phyloP scores from a whole-genome alignment of 2,888 invertebrate genomes.

The Nineta flava region DNA sequence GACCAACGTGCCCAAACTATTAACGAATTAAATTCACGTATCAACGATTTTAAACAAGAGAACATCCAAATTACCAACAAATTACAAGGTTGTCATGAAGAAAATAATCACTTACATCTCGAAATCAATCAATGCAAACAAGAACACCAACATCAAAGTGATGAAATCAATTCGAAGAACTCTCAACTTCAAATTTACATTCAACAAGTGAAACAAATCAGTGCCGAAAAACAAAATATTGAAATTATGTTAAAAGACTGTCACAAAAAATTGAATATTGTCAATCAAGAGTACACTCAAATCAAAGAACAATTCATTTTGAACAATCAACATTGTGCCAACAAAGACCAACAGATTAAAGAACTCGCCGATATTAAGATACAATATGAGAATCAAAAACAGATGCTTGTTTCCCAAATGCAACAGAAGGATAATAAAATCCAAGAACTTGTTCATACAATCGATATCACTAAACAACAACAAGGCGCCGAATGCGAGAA shows the following conservation, averaged over 20 bases:
- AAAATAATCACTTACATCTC: not conserved
- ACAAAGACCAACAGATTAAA: not conserved
- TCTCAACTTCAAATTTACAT: not conserved
- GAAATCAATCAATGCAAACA: too few relatives aligned
- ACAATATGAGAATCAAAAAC: conserved; percentile 23
- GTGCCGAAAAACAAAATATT: too few relatives aligned
- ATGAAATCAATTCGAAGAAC: too few relatives aligned
- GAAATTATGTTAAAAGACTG: conserved; percentile 18
- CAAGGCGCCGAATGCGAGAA: not conserved
- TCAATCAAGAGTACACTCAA: conserved; percentile 15
- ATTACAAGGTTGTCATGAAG: not conserved
- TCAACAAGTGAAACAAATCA: not conserved
- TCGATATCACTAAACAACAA: conserved; percentile 1
- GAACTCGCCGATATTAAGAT: conserved; percentile 24
- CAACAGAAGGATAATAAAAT: conserved; percentile 24
- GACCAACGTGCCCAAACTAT: not conserved
- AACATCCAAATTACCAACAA: not conserved
- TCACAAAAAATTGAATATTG: conserved; percentile 23
- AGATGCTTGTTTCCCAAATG: conserved; percentile 22
- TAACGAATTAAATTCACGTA: not conserved
- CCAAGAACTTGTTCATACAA: conserved; percentile 13
- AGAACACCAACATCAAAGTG: too few relatives aligned
- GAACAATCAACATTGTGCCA: not conserved
- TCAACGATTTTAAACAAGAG: not conserved
- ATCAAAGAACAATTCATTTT: not conserved